A percentile compares a stretch with the other conserved stretches of the same genome.
phyloP scores from a whole-genome alignment of 2,113 vertebrate species.

The Synodontis membranacea region DNA sequence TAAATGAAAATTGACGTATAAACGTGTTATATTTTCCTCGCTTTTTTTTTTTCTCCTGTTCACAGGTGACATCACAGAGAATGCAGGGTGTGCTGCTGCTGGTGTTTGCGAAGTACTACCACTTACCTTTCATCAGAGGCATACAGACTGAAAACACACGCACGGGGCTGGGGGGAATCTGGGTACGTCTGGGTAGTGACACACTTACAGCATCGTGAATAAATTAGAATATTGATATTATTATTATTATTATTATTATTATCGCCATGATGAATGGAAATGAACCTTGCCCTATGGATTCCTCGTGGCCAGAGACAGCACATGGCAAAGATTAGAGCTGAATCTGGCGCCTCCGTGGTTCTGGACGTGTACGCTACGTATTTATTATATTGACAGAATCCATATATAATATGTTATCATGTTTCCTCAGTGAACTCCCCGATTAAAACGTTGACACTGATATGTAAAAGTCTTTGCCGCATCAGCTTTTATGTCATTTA shows the following conservation, averaged over 20 bases:
- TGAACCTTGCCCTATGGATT: neutral
- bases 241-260: neutral
- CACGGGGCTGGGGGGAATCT: constrained; percentile 82
- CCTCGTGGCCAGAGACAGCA: neutral
- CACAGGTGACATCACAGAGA: constrained; percentile 88
- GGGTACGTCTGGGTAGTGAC: constrained; percentile 72
- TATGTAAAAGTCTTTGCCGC: neutral
- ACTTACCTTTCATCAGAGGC: constrained; percentile 84
- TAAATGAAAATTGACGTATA: neutral
- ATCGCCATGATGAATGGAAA: neutral
- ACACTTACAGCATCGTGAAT: neutral
- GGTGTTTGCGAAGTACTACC: constrained; percentile 90
- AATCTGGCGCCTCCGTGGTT: neutral
- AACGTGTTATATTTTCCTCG: neutral
- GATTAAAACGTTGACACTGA: neutral
- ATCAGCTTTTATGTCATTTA: neutral
- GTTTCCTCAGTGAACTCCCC: neutral
- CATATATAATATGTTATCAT: constrained; percentile 21
- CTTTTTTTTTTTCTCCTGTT: neutral
- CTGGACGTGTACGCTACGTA: no score
- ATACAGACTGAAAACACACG: constrained; percentile 90
- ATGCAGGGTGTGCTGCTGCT: constrained; percentile 96
- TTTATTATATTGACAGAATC: no score
- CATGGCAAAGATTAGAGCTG: neutral
- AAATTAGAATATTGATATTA: neutral